Evolutionary conservation across 2,113 vertebrate species (phyloP), one percentile per base, ranked within the genome.

Genomic region (Dipodomys stephensi): DNA sequence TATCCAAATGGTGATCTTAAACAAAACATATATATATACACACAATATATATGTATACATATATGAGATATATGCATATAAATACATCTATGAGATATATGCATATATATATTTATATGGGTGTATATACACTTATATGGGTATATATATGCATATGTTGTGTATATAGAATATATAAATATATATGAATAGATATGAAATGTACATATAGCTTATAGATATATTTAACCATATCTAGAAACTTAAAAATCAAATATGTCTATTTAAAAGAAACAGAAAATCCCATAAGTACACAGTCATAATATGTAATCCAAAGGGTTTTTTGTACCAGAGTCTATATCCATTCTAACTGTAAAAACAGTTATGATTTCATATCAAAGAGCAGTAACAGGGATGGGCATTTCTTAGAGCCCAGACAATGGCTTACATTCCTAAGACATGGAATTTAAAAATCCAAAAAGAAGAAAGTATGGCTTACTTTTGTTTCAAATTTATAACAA

Each of bases 381-480:
- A 82, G 67, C 30, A 93, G 46, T 15, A 72, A 46, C 7, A 74
- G 32, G 28, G 9, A 76, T 30, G 35, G 18, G 1, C 49, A 46
- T 83, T 73, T 92, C 46, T 84, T 57, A 13, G 77, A 46, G 20
- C 16, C 80, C 3, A 90, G 39, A 67, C 25, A 82, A 57, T 13
- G 19, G 12, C 7, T 90, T 78, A 32, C 22, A 72, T 44, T 82
- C 35, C 11, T 69, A 71, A 91, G 44, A 67, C 28, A 35, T 68
- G 35, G 39, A 53, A 93, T 68, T 90, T 88, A 64, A 72, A 95
- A 83, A 27, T 46, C 32, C 44, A 92, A 87, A 94, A 90, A 79
- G 30, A 83, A 69, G 30, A 83, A 20, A 92, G 76, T n/a, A 71
- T 88, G 64, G 23, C 57, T 53, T 87, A 53, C 23, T 88, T 82